Base-by-base conservation (phyloP, 2,113 vertebrate genomes). In the Erpornis zantholeuca region DNA sequence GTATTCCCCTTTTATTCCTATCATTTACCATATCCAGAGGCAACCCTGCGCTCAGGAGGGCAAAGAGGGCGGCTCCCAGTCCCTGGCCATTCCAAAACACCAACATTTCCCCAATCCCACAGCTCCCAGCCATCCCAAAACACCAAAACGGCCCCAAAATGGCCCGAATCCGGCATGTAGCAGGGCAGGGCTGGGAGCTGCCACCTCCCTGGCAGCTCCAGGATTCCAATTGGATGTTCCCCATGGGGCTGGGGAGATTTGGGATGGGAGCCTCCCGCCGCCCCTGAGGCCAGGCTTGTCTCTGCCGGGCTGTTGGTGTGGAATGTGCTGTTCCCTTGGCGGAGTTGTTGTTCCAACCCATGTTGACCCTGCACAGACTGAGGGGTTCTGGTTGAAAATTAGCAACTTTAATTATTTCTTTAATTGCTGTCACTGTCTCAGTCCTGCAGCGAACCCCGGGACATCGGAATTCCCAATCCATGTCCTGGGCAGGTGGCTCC, bases 1-100 rank as follows among this genome's bases (percentile, higher is more conserved):
- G 99, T 99, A 99, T 99, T 99, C 97, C 99, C 98, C 98, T 99
- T 98, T 99, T 99, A 98, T 98, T 99, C 97, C 98, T 99, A 82
- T 98, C 97, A 98, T 98, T 98, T 98, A 95, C 96, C 97, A 35
- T 94, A 88, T 96, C 64, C 97, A 95, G 98, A 98, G 98, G 97
- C 96, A 97, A 98, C 92, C 82, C 98, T 98, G 98, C 94, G 88
- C 77, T 88, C 95, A 95, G 96, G 56, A 6, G 63, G 94, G 64
- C n/a, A 21, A 66, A 20, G 94, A 80, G 93, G 97, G 97, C 19
- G 0, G 85, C 91, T 91, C 33, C 11, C 69, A 12, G 28, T 27
- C 4, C 77, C n/a, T 0, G 3, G 8, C 38, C 11, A 2, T 25
- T 49, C 76, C 17, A 24, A 12, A 19, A 18, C 36, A 17, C 50